Evolutionary conservation across 2,888 invertebrate genomes (phyloP), one percentile per base, ranked within the genome.

Genomic region (Acleris holmiana): DNA sequence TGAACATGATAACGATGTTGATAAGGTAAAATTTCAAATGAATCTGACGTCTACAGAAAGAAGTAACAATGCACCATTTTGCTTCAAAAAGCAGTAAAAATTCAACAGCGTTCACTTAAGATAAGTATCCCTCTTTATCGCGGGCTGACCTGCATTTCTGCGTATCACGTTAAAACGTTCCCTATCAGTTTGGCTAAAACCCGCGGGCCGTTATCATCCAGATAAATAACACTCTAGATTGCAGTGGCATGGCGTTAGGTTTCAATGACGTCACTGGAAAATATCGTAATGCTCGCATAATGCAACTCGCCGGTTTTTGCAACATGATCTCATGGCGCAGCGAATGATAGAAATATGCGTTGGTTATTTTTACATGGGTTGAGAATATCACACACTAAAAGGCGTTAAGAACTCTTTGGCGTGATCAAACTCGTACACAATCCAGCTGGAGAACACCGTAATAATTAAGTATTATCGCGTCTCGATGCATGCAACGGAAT

Each of bases 141-240:
- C 29, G 25, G 54, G 25, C n/a, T 29, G 65, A 50, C 59, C 55
- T 65, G 59, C 64, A 64, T 65, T 59, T 59, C 49, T 59, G 55
- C 59, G 19, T 13, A 35, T 13, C 35, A 17, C 23, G 65, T 54
- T 65, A 65, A 65, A 65, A 65, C 65, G 60, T 54, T 64, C 51
- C 56, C 56, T 61, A 61, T 66, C 60, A 61, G 49, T 72, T 77
- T 74, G 69, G 73, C 75, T 80, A 76, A 79, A 80, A 80, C 76
- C 78, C 71, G 74, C 74, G 77, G 76, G 72, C 78, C 72, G 76
- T 78, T 88, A 88, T 88, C 87, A 67, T 69, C 67, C 67, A 73
- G 85, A 85, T 88, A 86, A 84, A 83, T 80, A 71, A 73, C 85
- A 85, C 86, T 88, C 76, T 79, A 89, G 85, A 84, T 87, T 78